Base-by-base conservation (phyloP, 1,140 invertebrate species). In the Psilanteris sp. region DNA sequence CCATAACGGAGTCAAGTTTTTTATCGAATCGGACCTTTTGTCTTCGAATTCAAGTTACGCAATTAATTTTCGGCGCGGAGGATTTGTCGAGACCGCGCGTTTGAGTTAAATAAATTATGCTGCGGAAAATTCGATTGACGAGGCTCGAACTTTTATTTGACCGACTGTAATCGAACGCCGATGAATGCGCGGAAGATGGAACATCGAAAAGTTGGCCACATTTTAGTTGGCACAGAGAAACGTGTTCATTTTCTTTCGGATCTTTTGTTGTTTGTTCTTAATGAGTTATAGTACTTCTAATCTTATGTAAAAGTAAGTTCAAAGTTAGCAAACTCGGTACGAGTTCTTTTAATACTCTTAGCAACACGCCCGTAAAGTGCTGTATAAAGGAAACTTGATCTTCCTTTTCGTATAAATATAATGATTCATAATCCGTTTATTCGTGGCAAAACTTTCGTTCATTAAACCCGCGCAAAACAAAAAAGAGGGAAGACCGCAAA, bases 221-320 rank as follows among this genome's bases (percentile, higher is more conserved):
- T 59, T 64, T 52, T 31, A 32, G 34, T 48, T 29, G n/a, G 41
- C 50, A 32, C 11, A 8, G 14, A 22, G 10, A 59, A 74, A 61
- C 52, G 59, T 67, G 61, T 74, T 66, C 52, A 46, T 67, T 61
- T 74, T 74, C 54, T 54, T 67, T 37, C 37, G 20, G 20, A 39
- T 48, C 71, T 62, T 74, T 67, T 67, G 64, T 68, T 57, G 71
- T 74, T 67, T 67, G 71, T 62, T 67, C 55, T 74, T 74, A 67
- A 74, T 74, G 71, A 74, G 71, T 74, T 74, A 67, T 67, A 67
- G 62, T 74, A 67, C 71, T 74, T 74, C 61, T 74, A 74, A 74
- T 74, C 71, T 74, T 74, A 74, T 74, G 71, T 74, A 74, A 74
- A 74, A 74, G 61, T 73, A 66, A 66, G 52, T 59, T 66, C 16